These are phyloP conservation scores for Mobula hypostoma DNA, from an alignment of 2,113 vertebrate genomes.

Conservation along the genomic window DNA sequence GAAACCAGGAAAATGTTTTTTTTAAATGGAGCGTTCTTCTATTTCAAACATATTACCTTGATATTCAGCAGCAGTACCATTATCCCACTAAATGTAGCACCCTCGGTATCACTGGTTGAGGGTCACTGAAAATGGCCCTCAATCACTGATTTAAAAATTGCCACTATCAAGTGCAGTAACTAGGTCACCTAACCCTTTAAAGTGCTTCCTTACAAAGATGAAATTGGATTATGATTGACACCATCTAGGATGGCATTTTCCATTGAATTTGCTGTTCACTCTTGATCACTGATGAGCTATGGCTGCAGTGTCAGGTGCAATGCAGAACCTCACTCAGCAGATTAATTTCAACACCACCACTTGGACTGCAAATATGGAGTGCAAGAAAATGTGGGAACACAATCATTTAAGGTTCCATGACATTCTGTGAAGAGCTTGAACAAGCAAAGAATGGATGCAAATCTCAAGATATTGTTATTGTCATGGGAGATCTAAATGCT, in stretches of 20 bases:
- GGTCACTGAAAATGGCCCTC: too few species aligned
- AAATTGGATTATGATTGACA: not conserved
- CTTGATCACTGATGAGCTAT: not conserved
- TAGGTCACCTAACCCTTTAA: not conserved
- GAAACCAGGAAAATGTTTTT: not conserved
- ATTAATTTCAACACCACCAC: not conserved
- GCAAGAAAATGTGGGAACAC: not conserved
- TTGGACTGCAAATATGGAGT: not conserved
- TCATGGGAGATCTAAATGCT: too few species aligned
- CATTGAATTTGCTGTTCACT: not conserved
- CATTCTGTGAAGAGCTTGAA: not conserved
- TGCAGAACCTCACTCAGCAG: too few species aligned
- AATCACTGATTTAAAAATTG: not conserved
- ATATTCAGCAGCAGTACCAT: too few species aligned
- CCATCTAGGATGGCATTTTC: not conserved
- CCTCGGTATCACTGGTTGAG: too few species aligned
- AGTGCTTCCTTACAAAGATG: not conserved
- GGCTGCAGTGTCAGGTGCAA: not conserved
- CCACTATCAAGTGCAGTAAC: not conserved
- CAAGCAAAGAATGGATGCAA: too few species aligned
- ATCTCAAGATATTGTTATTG: too few species aligned
- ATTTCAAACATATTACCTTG: too few species aligned
- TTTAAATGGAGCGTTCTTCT: too few species aligned
- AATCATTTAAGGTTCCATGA: not conserved
- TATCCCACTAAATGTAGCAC: too few species aligned